phyloP scores from a whole-genome alignment of 2,888 invertebrate species.

The Agriopis leucophaearia region DNA sequence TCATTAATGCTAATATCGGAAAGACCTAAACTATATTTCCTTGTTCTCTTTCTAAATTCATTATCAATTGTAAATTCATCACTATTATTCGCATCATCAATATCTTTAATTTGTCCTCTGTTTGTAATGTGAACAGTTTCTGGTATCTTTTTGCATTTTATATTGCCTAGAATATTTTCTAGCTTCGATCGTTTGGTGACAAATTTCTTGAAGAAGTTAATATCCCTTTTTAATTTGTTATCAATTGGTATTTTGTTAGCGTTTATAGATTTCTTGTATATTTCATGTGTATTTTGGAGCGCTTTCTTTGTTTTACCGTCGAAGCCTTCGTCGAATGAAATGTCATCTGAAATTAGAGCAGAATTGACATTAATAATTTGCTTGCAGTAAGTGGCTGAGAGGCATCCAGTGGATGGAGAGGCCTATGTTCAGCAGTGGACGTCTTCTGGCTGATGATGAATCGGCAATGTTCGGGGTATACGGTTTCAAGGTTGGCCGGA shows the following conservation, averaged over 20 bases:
- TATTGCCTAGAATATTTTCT: slow-evolving; percentile 61
- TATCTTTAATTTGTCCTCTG: not conserved
- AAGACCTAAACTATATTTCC: slow-evolving; percentile 32
- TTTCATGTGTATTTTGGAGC: not conserved
- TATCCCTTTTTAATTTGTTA: slow-evolving; percentile 43
- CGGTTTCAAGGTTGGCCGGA: no score
- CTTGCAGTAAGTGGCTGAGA: not conserved
- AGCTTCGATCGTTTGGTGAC: slow-evolving; percentile 66
- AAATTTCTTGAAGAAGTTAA: slow-evolving; percentile 51
- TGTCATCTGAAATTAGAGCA: slow-evolving; percentile 8
- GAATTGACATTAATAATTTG: not conserved
- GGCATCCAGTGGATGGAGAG: no score
- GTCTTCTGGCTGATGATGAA: no score
- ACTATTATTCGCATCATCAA: not conserved
- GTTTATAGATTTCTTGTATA: not conserved
- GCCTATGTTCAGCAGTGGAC: no score
- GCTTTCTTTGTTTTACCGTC: not conserved
- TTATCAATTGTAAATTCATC: not conserved
- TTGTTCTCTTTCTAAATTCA: slow-evolving; percentile 16
- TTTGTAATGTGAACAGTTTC: slow-evolving; percentile 35
- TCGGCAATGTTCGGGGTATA: no score
- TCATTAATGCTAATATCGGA: slow-evolving; percentile 58
- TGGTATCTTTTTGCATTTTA: slow-evolving; percentile 49
- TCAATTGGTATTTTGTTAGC: slow-evolving; percentile 9
- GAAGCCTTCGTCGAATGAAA: not conserved